Evolutionary conservation across 1,140 invertebrate species (phyloP).

Genomic region (Tetramorium alpestre): DNA sequence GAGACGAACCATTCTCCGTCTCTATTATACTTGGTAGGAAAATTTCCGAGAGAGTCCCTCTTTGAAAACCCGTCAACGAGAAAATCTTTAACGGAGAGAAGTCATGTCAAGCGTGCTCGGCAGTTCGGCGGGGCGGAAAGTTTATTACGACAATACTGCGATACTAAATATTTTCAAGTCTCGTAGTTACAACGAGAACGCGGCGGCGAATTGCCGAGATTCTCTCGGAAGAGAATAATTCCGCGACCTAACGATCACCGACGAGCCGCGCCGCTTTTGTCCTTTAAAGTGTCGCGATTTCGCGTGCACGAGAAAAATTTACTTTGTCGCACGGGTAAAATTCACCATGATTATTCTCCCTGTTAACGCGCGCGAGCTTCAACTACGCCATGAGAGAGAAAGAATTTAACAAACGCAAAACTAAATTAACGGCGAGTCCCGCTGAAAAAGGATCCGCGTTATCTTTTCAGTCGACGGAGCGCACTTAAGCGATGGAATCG

Average conservation of each 20-base stretch:
- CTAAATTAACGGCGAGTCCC: slow-evolving; percentile 17
- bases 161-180: slow-evolving; percentile 61
- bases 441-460: not conserved
- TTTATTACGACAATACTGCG: slow-evolving; percentile 57
- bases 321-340: slow-evolving; percentile 17
- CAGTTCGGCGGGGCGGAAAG: slow-evolving; percentile 29
- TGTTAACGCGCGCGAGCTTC: slow-evolving; percentile 24
- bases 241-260: slow-evolving; percentile 45
- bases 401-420: slow-evolving; percentile 23
- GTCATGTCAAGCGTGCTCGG: slow-evolving; percentile 50
- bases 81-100: slow-evolving; percentile 62
- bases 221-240: slow-evolving; percentile 55
- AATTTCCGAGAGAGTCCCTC: slow-evolving; percentile 41
- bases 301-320: slow-evolving; percentile 28
- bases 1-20: slow-evolving; percentile 7
- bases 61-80: slow-evolving; percentile 54
- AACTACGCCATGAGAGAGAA: not conserved
- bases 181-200: slow-evolving; percentile 40
- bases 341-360: slow-evolving; percentile 35
- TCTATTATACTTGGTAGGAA: slow-evolving; percentile 34
- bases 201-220: slow-evolving; percentile 50
- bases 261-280: slow-evolving; percentile 41
- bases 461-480: not conserved
- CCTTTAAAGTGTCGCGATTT: slow-evolving; percentile 39
- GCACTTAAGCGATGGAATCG: not conserved